Evolutionary conservation across 2,888 invertebrate genomes (phyloP), one percentile per base, ranked within the genome.

Genomic region (Agonopterix arenella): DNA sequence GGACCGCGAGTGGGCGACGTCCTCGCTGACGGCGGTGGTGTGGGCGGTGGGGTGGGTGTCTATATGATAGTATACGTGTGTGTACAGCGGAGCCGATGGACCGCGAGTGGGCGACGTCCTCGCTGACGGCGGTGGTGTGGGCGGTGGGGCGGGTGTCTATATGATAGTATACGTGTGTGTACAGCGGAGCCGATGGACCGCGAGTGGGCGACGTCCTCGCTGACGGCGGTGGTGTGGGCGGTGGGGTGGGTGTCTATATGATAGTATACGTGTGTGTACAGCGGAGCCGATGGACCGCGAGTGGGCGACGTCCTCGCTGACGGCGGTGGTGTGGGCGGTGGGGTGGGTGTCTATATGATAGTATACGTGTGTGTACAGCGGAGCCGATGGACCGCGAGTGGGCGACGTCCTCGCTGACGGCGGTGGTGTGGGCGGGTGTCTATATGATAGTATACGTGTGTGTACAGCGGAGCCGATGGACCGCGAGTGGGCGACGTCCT

Each of bases 341-440:
- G 97, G 97, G 2, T 90, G 92, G 57, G 82, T 97, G 58, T 13
- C 13, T 13, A 13, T 13, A 13, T 13, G 13, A 13, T 13, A 13
- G 13, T 13, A 13, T 13, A 13, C 13, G 13, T 13, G 13, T 13
- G 13, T 13, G 18, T 18, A 2, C 71, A 95, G 96, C 93, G 64
- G 96, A 97, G 84, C 61, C 84, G 51, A 93, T 95, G 36, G 96
- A 97, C 70, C 94, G 92, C 68, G 93, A 93, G 71, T 93, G 93
- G 81, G 89, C 90, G 38, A 83, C 91, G 51, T 92, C 93, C 59
- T 88, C 91, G n/a, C 89, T 90, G 57, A 84, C 93, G 53, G 93
- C 91, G 68, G 90, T 94, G 11, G 92, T 97, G 50, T 97, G 97
- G 97, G 96, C 97, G 1, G 80, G n/a, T n/a, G n/a, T n/a, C n/a